Evolutionary conservation across 2,797 vertebrate species (phyloP).

Genomic region (Pseudopleuronectes americanus): DNA sequence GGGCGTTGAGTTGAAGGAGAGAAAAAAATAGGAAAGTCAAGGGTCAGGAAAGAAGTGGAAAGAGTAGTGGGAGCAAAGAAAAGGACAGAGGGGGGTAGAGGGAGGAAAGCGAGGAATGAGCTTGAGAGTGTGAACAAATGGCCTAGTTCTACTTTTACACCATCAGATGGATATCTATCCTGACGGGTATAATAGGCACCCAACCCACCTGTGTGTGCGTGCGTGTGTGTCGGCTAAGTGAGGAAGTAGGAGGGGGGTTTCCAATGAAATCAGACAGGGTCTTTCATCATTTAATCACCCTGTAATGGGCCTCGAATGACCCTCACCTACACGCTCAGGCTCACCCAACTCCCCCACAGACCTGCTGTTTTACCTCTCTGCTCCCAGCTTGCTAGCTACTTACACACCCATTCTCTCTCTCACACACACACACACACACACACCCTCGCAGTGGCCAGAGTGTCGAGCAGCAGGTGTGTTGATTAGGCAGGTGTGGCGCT

Average conservation of each 20-base stretch:
- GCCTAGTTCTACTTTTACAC: conserved; percentile 66
- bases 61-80: conserved; percentile 32
- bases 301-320: conserved; percentile 74
- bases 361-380: conserved; percentile 47
- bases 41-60: conserved; percentile 36
- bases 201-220: conserved; percentile 47
- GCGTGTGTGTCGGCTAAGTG: conserved; percentile 16
- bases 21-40: conserved; percentile 18
- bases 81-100: conserved; percentile 21
- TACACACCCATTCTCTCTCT: conserved; percentile 8
- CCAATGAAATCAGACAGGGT: conserved; percentile 72
- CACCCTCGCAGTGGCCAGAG: conserved; percentile 49
- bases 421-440: conserved; percentile 19
- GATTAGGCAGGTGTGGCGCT: conserved; percentile 69
- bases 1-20: background rate
- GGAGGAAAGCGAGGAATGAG: conserved; percentile 24
- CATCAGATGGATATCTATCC: conserved; percentile 69
- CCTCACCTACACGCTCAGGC: conserved; percentile 50
- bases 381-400: conserved; percentile 34
- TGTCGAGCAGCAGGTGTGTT: conserved; percentile 74
- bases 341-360: conserved; percentile 30
- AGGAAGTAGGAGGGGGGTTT: conserved; percentile 37
- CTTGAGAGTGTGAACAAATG: conserved; percentile 57
- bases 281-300: conserved; percentile 81
- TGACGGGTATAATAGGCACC: conserved; percentile 68